These are phyloP conservation scores for Paramormyrops hopkinsi DNA, from an alignment of 2,797 vertebrate species.

Conservation along the genomic window DNA sequence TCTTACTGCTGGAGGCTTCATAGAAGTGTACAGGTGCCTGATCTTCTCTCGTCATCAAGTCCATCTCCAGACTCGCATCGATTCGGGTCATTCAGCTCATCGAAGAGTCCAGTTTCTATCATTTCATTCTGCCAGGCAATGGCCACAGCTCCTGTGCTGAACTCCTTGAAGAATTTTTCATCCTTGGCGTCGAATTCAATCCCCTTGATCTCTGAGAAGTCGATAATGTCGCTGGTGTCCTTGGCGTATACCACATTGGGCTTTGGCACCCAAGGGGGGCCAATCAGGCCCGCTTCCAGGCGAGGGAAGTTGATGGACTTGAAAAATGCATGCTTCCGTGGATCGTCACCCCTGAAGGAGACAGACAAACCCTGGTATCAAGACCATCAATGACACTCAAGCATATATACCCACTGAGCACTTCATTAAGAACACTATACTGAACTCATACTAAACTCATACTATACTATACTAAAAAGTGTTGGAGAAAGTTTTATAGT, in stretches of 20 bases:
- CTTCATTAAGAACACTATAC: background rate
- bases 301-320: conserved; percentile 81
- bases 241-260: conserved; percentile 88
- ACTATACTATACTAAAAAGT: background rate
- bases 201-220: conserved; percentile 84
- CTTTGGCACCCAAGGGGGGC: conserved; percentile 82
- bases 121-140: conserved; percentile 85
- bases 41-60: conserved; percentile 63
- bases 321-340: conserved; percentile 84
- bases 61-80: conserved; percentile 58
- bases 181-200: conserved; percentile 81
- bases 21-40: conserved; percentile 78
- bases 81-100: conserved; percentile 81
- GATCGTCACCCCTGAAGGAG: conserved; percentile 65
- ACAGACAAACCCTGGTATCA: background rate
- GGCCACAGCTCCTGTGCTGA: conserved; percentile 76
- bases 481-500: background rate
- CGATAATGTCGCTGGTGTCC: conserved; percentile 80
- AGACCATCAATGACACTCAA: background rate
- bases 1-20: conserved; percentile 49
- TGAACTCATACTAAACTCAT: background rate
- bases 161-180: conserved; percentile 81
- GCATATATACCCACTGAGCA: background rate
- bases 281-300: conserved; percentile 78
- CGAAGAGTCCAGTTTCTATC: conserved; percentile 81